Evolutionary conservation across 2,888 invertebrate genomes (phyloP), one percentile per base, ranked within the genome.

Genomic region (Drosophila phalerata): DNA sequence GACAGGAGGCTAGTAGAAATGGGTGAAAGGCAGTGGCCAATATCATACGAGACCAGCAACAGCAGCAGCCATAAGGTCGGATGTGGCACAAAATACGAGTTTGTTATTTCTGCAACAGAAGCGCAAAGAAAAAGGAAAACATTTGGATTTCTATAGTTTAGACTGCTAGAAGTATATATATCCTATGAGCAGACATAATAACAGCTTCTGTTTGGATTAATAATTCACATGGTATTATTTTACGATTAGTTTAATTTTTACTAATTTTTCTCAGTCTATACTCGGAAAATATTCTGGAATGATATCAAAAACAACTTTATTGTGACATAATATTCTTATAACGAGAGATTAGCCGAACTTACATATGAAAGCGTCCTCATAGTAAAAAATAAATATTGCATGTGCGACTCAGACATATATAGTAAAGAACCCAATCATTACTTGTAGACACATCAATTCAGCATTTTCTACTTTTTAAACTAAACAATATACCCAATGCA

Each of bases 31-130:
- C 42, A 53, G 42, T 17, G 51, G 32, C 56, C 69, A 66, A 76
- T 70, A 73, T 76, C 75, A 77, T 68, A 52, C 51, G 68, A 37
- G 45, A 40, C 15, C 52, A 73, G 63, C 63, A 55, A 56, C 49
- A 55, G 32, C 49, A 56, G 34, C 38, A 19, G 55, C 53, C 74
- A 62, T 53, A 60, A 47, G 58, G 52, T 48, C n/a, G 34, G 45
- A 19, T 47, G 30, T 34, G 56, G 56, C 34, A 51, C 53, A 63
- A 77, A 70, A 77, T 48, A 80, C 67, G 58, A 60, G 40, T 71
- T 56, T 56, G 68, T 45, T 60, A 64, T 70, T 62, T 70, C 30
- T 62, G 61, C 70, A 69, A 64, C 48, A 60, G 66, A 48, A 40
- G 66, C 49, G 25, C 28, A 55, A 52, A 40, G 25, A 40, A 63